These are phyloP conservation scores for Cryptoprocta ferox DNA, from an alignment of 2,797 vertebrate genomes.

Conservation along the genomic window DNA sequence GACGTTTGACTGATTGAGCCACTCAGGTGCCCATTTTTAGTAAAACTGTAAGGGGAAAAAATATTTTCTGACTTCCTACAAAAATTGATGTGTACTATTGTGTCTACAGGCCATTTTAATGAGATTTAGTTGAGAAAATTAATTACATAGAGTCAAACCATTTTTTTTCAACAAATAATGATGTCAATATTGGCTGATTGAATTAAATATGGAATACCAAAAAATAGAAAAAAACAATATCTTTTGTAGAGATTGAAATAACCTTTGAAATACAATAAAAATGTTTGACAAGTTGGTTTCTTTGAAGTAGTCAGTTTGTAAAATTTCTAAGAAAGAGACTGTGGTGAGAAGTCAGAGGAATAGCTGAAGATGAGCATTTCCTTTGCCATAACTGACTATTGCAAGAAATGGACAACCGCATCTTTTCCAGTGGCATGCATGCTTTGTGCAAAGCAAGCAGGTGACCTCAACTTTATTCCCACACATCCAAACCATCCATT, in stretches of 20 bases:
- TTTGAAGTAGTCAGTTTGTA: not conserved
- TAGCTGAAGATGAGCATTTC: not conserved
- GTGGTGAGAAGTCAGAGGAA: not conserved
- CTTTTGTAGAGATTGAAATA: not conserved
- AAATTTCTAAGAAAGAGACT: not conserved
- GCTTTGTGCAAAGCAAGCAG: fast-evolving
- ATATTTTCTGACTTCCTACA: not conserved
- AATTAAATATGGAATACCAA: not conserved
- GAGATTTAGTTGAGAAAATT: not conserved
- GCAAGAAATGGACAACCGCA: fast-evolving
- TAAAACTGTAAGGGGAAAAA: not conserved
- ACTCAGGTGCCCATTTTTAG: not conserved
- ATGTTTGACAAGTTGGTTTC: not conserved
- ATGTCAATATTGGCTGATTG: not conserved
- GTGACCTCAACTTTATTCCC: not conserved
- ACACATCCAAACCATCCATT: not conserved
- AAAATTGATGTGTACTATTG: not conserved
- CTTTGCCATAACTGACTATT: not conserved
- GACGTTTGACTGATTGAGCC: too few relatives aligned
- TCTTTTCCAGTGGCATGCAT: fast-evolving
- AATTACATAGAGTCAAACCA: not conserved
- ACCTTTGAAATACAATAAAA: not conserved
- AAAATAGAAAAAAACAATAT: not conserved
- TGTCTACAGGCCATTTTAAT: not conserved
- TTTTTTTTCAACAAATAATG: not conserved